Conservation (phyloP, 1,140 invertebrate species). For the Lethocerus indicus region DNA sequence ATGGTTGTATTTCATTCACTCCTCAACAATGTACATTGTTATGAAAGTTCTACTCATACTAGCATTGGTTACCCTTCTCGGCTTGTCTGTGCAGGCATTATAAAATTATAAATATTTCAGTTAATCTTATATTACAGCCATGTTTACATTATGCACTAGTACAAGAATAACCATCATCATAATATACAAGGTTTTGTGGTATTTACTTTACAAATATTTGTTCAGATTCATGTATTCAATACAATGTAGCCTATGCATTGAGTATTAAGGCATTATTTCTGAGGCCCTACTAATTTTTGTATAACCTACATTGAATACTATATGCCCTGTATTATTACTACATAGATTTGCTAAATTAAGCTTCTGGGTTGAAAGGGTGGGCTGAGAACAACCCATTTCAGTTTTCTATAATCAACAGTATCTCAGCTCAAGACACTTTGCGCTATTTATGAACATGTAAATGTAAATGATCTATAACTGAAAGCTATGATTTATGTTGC, state of each 20-base stretch:
- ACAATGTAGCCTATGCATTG: constrained; percentile 12
- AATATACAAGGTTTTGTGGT: constrained; percentile 2
- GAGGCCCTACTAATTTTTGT: constrained; percentile 9
- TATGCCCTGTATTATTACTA: constrained; percentile 14
- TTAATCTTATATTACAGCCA: no score
- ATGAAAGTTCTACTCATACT: no score
- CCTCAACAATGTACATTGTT: no score
- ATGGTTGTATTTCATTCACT: no score
- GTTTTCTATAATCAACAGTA: constrained; percentile 4
- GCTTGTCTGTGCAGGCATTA: no score
- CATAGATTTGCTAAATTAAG: constrained; percentile 11
- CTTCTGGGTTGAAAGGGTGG: constrained; percentile 3
- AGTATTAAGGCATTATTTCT: constrained; percentile 13
- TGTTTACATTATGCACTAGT: no score
- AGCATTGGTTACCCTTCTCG: no score
- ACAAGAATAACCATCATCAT: background rate
- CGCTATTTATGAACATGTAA: no score
- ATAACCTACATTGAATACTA: constrained; percentile 5
- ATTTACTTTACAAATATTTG: constrained; percentile 6
- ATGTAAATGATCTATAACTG: no score
- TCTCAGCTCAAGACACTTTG: constrained; percentile 9
- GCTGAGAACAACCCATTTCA: constrained; percentile 10
- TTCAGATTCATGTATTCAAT: constrained; percentile 9
- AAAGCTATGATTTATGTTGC: background rate
- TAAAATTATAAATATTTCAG: no score